Evolutionary conservation across 2,797 vertebrate species (phyloP).

Genomic region (Hyperoplus immaculatus): DNA sequence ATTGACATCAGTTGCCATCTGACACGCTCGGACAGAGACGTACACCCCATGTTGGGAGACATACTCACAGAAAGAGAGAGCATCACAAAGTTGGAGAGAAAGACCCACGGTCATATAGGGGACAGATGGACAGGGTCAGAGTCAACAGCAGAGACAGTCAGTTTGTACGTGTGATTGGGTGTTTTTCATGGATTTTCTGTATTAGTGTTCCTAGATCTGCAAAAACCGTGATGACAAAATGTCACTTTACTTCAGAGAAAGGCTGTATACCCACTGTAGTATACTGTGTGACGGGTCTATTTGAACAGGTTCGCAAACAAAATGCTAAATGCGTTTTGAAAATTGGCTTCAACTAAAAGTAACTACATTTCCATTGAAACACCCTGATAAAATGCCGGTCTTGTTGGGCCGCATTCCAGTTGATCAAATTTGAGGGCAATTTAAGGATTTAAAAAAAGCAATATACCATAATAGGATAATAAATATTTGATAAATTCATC

Average conservation of each 20-base stretch:
- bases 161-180: constrained; percentile 50
- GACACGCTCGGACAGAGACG: constrained; percentile 49
- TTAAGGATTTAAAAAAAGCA: too few species aligned
- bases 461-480: too few species aligned
- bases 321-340: neutral
- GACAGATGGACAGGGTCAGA: constrained; percentile 83
- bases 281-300: neutral
- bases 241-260: constrained; percentile 4
- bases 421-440: neutral
- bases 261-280: neutral
- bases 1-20: constrained; percentile 7
- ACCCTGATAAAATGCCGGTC: neutral
- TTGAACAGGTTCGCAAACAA: neutral
- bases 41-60: constrained; percentile 66
- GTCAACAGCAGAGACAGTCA: constrained; percentile 74
- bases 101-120: constrained; percentile 77
- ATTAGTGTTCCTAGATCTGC: constrained; percentile 26
- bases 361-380: constrained; percentile 8
- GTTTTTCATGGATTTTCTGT: constrained; percentile 7
- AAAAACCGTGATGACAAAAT: constrained; percentile 24
- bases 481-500: too few species aligned
- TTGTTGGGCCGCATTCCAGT: neutral
- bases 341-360: constrained; percentile 36
- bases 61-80: constrained; percentile 83
- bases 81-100: constrained; percentile 75